These are phyloP conservation scores for Bacillus rossius DNA, from an alignment of 1,140 invertebrate genomes.

Conservation along the genomic window DNA sequence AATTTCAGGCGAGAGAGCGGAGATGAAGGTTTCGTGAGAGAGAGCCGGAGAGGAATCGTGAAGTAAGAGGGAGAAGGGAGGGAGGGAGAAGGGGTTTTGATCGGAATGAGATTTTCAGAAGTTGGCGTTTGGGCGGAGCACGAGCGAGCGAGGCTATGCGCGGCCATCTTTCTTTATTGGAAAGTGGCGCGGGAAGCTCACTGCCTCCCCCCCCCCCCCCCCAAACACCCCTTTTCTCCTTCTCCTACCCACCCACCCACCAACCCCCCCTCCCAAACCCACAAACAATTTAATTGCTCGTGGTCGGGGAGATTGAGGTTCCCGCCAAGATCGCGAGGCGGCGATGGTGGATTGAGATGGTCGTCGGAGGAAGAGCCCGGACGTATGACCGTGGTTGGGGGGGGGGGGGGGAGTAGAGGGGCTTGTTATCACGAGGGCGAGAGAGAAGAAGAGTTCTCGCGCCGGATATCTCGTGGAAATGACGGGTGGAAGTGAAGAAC, in stretches of 20 bases:
- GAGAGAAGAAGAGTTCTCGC: too few relatives aligned
- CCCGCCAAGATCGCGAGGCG: too few relatives aligned
- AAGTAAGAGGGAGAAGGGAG: not conserved
- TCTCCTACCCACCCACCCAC: too few relatives aligned
- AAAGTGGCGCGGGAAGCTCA: conserved; percentile 8
- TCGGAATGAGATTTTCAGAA: conserved; percentile 9
- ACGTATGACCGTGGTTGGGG: too few relatives aligned
- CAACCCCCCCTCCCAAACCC: too few relatives aligned
- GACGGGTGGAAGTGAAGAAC: too few relatives aligned
- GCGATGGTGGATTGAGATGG: not conserved
- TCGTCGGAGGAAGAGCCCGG: not conserved
- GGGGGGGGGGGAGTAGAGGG: not conserved
- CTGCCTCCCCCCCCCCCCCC: too few relatives aligned
- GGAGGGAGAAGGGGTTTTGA: not conserved
- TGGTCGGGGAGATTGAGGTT: conserved; percentile 1
- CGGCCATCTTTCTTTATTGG: conserved; percentile 6
- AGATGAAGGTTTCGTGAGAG: too few relatives aligned
- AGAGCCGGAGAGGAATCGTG: not conserved
- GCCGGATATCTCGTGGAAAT: conserved; percentile 1
- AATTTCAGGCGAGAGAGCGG: too few relatives aligned
- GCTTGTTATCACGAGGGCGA: too few relatives aligned
- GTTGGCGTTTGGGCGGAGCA: not conserved
- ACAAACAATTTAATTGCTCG: conserved; percentile 11
- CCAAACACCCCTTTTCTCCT: too few relatives aligned
- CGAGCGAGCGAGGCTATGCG: too few relatives aligned